Percentiles rank a stretch among this genome's conserved stretches.
Conservation (phyloP, 1,140 invertebrate species). For the Ctenoplectra terminalis region DNA sequence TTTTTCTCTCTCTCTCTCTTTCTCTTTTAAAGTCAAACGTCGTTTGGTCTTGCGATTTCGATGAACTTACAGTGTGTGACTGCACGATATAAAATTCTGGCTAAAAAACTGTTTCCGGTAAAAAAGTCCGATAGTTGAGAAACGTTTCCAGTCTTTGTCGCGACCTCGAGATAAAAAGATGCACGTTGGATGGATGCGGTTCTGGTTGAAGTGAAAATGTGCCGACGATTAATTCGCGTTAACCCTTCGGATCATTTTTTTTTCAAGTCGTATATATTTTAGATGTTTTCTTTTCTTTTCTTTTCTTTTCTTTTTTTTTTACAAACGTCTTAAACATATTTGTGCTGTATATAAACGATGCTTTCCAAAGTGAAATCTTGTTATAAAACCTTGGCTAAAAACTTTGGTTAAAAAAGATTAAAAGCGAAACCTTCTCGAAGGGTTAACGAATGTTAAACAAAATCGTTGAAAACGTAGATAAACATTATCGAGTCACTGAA, state of each 20-base stretch:
- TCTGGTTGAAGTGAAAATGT: not conserved
- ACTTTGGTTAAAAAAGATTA: not conserved
- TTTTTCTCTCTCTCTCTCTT: not conserved
- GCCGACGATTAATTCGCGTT: not conserved
- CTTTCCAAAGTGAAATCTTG: not conserved
- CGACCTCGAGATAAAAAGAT: not conserved
- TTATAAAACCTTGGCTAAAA: not conserved
- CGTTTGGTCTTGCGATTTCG: not conserved
- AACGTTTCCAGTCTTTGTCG: conserved; percentile 14
- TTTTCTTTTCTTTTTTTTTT: not conserved
- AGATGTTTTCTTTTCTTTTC: not conserved
- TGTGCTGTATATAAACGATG: not conserved
- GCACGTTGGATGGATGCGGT: not conserved
- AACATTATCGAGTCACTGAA: not conserved
- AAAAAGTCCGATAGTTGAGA: not conserved
- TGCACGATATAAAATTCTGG: not conserved
- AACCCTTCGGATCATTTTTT: too few relatives aligned
- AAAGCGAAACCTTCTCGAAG: not conserved
- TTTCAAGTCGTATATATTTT: not conserved
- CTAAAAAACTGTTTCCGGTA: not conserved
- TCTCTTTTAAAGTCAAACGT: not conserved
- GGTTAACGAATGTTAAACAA: not conserved
- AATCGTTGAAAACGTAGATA: not conserved
- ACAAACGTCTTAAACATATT: not conserved
- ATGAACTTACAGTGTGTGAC: not conserved